Evolutionary conservation across 2,113 vertebrate genomes (phyloP), one percentile per base, ranked within the genome.

Genomic region (mouse (Mus musculus)): DNA sequence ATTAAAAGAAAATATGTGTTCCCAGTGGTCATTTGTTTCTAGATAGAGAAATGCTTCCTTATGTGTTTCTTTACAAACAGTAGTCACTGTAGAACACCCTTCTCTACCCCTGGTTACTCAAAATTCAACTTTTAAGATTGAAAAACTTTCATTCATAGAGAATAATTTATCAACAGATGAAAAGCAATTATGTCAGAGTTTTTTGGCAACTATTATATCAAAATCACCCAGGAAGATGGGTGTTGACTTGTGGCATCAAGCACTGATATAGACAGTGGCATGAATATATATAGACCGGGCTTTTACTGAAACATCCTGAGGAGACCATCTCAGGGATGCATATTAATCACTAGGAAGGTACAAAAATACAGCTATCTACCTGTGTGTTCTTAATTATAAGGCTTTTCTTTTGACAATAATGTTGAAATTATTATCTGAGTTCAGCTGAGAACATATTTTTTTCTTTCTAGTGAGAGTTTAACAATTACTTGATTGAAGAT

Each of bases 401-500:
- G 94, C 56, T 61, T 85, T 95, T 88, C 93, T 94, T 97, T 85
- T 94, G 86, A 98, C 71, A 96, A 88, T 94, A 94, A 94, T 85
- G 82, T 96, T 95, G 93, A 96, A 96, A 94, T 69, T 94, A 96
- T 96, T 96, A 96, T 91, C 30, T 56, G 65, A 82, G 46, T 96
- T 97, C 96, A 95, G 76, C 75, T 91, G 89, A 90, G 82, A 97
- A 97, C 84, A 76, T 92, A 95, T 89, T 97, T 95, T 78, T 67
- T 94, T 94, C 89, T 56, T 97, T 93, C 81, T 96, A 81, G 84
- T 96, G 94, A 97, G 88, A 16, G 39, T 96, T 95, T 95, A 96
- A 97, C 91, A 98, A 98, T 98, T 96, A 94, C 0, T 42, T 96
- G 96, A 96, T 97, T 98, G 95, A 93, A 98, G 97, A 97, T 89